Base-by-base conservation (phyloP, 2,113 vertebrate species). In the Passer domesticus region DNA sequence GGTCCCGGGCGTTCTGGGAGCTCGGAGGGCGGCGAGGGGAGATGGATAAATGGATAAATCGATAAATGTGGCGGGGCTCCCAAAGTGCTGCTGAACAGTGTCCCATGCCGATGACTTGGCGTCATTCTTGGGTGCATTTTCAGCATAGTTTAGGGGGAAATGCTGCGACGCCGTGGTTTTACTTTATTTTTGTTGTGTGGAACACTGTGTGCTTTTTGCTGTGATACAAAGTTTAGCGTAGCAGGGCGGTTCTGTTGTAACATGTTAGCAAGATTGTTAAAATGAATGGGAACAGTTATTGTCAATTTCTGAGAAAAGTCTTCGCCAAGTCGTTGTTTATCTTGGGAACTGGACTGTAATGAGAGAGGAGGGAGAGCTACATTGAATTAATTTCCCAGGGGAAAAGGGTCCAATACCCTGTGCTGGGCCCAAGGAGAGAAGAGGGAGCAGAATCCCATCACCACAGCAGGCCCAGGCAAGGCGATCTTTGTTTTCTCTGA, bases 311-410 rank as follows among this genome's bases (percentile, higher is more conserved):
- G 52, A 25, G 44, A 6, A 15, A 5, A 19, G 5, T 6, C 9
- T 49, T 43, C 7, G 1, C 50, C 0, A 1, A 11, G 14, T 58
- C 1, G 0, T 23, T 27, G n/a, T 27, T 44, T 33, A 0, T 37
- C 23, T 53, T 12, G 12, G 35, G 74, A 35, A 3, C 30, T 35
- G 53, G 15, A 4, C 27, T 43, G 49, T 4, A 11, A 18, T 7
- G 44, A 37, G 44, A 37, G 33, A 49, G 46, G 20, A 50, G 24
- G 37, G 23, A 50, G 30, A 56, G 12, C n/a, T 67, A 2, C 2
- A 19, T 6, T 24, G 68, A 25, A 4, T 60, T 50, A 25, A 13
- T 49, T 63, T 87, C 43, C 27, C 6, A 0, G 35, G 39, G 39
- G 39, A 41, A 41, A 41, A 13, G 39, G n/a, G n/a, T 19, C 17